Evolutionary conservation across 1,140 invertebrate genomes (phyloP).

Genomic region (Akabosia matsudoensis): DNA sequence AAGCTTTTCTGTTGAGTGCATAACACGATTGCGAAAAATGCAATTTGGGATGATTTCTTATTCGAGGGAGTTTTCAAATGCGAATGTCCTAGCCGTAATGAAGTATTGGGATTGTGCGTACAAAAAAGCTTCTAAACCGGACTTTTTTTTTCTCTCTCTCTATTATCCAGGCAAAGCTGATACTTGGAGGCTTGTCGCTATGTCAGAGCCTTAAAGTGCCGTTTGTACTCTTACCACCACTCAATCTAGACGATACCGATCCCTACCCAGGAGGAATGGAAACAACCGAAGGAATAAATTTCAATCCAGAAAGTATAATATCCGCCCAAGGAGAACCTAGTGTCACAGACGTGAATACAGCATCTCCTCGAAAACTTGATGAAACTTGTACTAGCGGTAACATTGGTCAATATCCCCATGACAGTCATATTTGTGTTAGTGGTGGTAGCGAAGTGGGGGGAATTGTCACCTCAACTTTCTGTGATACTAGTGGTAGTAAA

Average conservation of each 20-base stretch:
- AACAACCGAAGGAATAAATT: neutral
- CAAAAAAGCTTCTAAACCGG: neutral
- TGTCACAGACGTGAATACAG: neutral
- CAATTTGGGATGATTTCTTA: too few relatives aligned
- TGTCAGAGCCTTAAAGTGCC: conserved; percentile 47
- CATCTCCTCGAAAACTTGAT: neutral
- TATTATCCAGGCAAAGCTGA: conserved; percentile 40
- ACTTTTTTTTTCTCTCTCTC: neutral
- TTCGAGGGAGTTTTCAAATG: too few relatives aligned
- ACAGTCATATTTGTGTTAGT: too few relatives aligned
- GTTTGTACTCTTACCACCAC: conserved; percentile 46
- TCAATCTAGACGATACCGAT: conserved; percentile 43
- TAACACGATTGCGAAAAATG: too few relatives aligned
- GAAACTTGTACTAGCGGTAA: neutral
- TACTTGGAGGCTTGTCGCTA: conserved; percentile 42
- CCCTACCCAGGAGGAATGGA: conserved; percentile 35
- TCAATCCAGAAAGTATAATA: neutral
- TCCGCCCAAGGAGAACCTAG: neutral
- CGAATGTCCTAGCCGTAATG: too few relatives aligned
- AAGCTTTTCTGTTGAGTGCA: too few relatives aligned
- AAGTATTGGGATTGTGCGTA: too few relatives aligned
- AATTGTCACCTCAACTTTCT: too few relatives aligned
- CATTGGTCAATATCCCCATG: too few relatives aligned
- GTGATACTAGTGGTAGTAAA: neutral
- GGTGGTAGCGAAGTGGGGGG: too few relatives aligned